A percentile compares a stretch with the other conserved stretches of the same genome.
These are phyloP conservation scores for Tetramorium parvispinum DNA, from an alignment of 1,140 invertebrate species.

Conservation along the genomic window DNA sequence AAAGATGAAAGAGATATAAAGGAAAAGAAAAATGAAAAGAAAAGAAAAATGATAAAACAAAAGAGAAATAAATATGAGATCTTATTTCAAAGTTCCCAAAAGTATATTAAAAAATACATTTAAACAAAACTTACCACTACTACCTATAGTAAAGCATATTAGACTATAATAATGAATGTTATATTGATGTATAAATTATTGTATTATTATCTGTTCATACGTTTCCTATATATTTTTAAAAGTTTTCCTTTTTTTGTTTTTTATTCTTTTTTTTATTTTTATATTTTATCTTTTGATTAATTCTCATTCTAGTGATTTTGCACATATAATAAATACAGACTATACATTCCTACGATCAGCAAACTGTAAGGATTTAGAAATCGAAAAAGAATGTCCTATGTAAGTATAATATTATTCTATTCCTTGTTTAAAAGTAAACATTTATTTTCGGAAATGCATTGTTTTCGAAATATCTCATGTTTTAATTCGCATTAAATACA, in stretches of 20 bases:
- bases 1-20: background rate
- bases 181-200: background rate
- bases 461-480: background rate
- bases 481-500: background rate
- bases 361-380: background rate
- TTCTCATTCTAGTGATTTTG: background rate
- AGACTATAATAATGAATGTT: background rate
- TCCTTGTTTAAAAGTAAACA: background rate
- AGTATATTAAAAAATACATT: background rate
- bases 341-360: background rate
- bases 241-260: background rate
- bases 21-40: background rate
- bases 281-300: background rate
- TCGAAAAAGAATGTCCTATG: background rate
- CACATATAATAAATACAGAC: background rate
- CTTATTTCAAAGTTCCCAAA: background rate
- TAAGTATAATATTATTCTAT: background rate
- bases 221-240: background rate
- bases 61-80: background rate
- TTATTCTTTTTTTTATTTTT: background rate
- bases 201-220: background rate
- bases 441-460: background rate
- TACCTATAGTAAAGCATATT: background rate
- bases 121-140: background rate
- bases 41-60: background rate